phyloP scores from a whole-genome alignment of 2,797 vertebrate genomes.

The Eleutherodactylus coqui region DNA sequence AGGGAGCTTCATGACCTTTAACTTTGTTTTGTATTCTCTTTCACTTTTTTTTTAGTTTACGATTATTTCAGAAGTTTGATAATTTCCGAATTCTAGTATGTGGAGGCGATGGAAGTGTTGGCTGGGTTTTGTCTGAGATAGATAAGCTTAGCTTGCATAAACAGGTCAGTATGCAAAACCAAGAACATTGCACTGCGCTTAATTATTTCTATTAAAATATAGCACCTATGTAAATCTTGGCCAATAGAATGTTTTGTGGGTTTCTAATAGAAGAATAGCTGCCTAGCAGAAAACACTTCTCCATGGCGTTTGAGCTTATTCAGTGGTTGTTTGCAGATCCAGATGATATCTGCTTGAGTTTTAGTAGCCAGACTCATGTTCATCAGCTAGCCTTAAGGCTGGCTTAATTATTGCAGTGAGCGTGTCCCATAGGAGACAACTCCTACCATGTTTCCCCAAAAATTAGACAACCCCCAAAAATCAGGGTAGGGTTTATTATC shows the following conservation, averaged over 20 bases:
- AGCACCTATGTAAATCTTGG: background rate
- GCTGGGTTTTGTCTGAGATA: constrained; percentile 98
- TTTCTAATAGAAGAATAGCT: too few species aligned
- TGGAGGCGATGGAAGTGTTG: constrained; percentile 96
- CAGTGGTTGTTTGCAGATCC: background rate
- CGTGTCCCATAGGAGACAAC: too few species aligned
- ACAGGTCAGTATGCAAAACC: constrained; percentile 76
- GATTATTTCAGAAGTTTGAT: constrained; percentile 98
- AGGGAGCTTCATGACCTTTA: background rate
- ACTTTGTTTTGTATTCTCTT: background rate
- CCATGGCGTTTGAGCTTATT: background rate
- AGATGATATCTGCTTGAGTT: too few species aligned
- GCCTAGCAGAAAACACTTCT: background rate
- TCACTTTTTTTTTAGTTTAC: constrained; percentile 78
- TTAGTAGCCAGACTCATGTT: too few species aligned
- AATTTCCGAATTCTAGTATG: constrained; percentile 98
- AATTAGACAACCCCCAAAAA: too few species aligned
- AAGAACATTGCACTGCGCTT: background rate
- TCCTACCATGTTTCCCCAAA: too few species aligned
- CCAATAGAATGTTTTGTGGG: too few species aligned
- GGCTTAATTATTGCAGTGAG: background rate
- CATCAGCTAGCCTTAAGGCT: background rate
- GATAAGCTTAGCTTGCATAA: constrained; percentile 97
- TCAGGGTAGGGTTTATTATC: too few species aligned
- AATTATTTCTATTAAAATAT: background rate